Evolutionary conservation across 2,888 invertebrate genomes (phyloP), one percentile per base, ranked within the genome.

Genomic region (Villa cingulata): DNA sequence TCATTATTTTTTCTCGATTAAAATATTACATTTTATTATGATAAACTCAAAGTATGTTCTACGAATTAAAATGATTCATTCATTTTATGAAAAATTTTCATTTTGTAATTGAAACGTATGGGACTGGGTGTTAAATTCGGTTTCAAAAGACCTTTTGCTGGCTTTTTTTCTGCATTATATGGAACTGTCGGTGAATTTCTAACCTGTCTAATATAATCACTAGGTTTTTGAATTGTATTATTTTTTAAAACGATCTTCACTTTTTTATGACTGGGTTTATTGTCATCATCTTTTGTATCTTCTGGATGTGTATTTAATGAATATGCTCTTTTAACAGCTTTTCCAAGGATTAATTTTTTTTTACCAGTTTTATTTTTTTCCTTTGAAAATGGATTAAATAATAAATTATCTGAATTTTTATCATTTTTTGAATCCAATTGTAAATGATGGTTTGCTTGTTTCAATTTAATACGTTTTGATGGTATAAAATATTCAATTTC

Each of bases 21-120:
- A n/a, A n/a, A n/a, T n/a, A n/a, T n/a, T n/a, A n/a, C n/a, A n/a
- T n/a, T n/a, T n/a, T n/a, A n/a, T n/a, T n/a, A n/a, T n/a, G n/a
- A n/a, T n/a, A n/a, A n/a, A n/a, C n/a, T n/a, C n/a, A n/a, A n/a
- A n/a, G n/a, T n/a, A n/a, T n/a, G n/a, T n/a, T n/a, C n/a, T n/a
- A n/a, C n/a, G n/a, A 37, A 16, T 9, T 37, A 37, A 10, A 23
- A 41, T 2, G 41, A 9, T 3, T 41, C 20, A 16, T 32, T 18
- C 37, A 45, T 3, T 32, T 45, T 40, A 12, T 40, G 20, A 6
- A 39, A 39, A 27, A 45, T 45, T 34, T 73, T 75, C 56, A 72
- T 76, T 57, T 75, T 80, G 57, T 83, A 82, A 66, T 85, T 86
- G 0, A 86, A 86, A 66, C 86, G 83, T 2, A 86, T 80, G 0